Percentiles rank a stretch among this genome's conserved stretches.
phyloP scores from a whole-genome alignment of 2,797 vertebrate species.

The Phoebastria nigripes region DNA sequence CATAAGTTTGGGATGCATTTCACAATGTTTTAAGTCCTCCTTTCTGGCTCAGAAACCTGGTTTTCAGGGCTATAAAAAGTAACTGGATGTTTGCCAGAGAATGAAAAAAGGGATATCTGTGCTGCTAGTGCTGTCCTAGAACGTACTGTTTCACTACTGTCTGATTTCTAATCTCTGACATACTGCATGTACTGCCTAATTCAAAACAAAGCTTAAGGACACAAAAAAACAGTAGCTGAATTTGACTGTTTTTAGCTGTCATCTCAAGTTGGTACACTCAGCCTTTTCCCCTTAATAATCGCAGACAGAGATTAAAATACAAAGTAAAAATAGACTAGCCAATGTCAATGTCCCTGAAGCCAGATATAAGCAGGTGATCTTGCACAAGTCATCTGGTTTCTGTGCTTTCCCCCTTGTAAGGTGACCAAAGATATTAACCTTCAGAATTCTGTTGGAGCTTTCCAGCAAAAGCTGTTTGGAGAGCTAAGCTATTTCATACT shows the following conservation, averaged over 20 bases:
- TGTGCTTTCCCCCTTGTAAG: neutral
- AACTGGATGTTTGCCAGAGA: neutral
- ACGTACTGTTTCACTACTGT: neutral
- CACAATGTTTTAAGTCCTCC: fast-evolving
- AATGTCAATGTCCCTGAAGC: neutral
- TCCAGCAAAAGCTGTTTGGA: neutral
- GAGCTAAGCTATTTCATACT: neutral
- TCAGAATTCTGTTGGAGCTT: neutral
- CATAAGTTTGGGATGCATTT: neutral
- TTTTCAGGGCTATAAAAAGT: neutral
- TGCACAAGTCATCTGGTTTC: neutral
- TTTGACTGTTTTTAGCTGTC: neutral
- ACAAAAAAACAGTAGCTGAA: neutral
- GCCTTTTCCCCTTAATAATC: neutral
- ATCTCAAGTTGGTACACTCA: neutral
- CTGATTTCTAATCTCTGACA: neutral
- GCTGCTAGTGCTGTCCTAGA: neutral
- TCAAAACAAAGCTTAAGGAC: neutral
- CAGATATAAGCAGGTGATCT: neutral
- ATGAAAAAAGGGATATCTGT: neutral
- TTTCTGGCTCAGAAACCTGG: neutral
- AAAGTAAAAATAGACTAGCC: neutral
- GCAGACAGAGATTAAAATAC: neutral
- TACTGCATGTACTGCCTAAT: neutral
- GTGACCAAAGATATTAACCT: neutral